phyloP scores from a whole-genome alignment of 1,140 invertebrate genomes.

The Probaryconus sp. region DNA sequence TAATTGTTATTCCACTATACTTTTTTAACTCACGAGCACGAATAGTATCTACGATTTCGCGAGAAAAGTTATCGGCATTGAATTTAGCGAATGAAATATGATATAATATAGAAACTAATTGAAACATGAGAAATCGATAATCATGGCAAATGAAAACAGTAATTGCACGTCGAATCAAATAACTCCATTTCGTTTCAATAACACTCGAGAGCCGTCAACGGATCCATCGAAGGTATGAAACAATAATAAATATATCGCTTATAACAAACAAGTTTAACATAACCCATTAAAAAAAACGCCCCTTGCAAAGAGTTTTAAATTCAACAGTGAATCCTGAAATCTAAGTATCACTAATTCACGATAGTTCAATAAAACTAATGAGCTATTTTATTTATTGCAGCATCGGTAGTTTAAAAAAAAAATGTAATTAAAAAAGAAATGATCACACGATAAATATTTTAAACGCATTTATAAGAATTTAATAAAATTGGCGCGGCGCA shows the following conservation, averaged over 20 bases:
- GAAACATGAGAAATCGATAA: constrained; percentile 53
- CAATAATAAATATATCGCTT: constrained; percentile 26
- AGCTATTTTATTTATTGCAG: too few species aligned
- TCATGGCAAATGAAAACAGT: constrained; percentile 50
- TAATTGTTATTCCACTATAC: constrained; percentile 14
- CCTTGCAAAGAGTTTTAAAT: constrained; percentile 6
- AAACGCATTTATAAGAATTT: too few species aligned
- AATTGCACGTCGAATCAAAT: constrained; percentile 56
- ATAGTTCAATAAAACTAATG: too few species aligned
- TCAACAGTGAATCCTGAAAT: too few species aligned
- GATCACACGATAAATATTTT: too few species aligned
- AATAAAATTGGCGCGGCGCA: too few species aligned
- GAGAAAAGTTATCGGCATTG: constrained; percentile 19
- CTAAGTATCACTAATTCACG: too few species aligned
- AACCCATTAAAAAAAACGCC: constrained; percentile 28
- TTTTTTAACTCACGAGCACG: neutral
- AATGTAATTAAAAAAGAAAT: too few species aligned
- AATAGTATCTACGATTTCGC: constrained; percentile 17
- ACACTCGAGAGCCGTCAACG: constrained; percentile 26
- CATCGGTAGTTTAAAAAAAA: too few species aligned
- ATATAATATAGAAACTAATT: constrained; percentile 57
- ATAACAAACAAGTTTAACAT: constrained; percentile 37
- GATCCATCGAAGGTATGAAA: constrained; percentile 24
- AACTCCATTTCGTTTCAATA: constrained; percentile 55
- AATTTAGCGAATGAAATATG: constrained; percentile 48